These are phyloP conservation scores for Merops nubicus DNA, from an alignment of 2,113 vertebrate species.

Conservation along the genomic window DNA sequence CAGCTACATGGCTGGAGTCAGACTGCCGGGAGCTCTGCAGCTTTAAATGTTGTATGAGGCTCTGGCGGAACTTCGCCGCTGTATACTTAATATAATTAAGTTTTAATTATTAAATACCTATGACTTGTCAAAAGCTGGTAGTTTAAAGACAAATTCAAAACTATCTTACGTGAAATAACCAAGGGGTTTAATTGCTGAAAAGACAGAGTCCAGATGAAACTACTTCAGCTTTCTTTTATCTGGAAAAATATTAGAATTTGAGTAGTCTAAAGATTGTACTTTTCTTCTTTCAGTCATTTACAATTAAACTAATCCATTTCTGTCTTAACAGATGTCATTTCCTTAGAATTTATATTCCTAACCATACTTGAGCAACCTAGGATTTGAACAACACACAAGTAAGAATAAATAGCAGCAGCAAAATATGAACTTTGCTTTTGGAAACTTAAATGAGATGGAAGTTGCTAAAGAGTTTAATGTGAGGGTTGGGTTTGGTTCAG, in stretches of 20 bases:
- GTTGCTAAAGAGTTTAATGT: neutral
- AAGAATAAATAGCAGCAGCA: neutral
- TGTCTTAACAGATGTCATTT: neutral
- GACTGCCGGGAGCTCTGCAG: neutral
- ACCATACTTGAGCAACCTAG: neutral
- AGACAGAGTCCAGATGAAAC: neutral
- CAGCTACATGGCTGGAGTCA: neutral
- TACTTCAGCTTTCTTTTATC: neutral
- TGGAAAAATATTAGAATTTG: neutral
- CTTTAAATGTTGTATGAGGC: neutral
- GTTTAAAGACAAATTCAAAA: neutral
- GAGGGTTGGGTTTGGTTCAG: neutral
- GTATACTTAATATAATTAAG: neutral
- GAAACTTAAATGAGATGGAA: neutral
- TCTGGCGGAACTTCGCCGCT: neutral
- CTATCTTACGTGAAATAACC: neutral
- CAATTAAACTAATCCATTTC: neutral
- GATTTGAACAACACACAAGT: neutral
- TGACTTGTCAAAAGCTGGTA: neutral
- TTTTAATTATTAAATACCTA: neutral
- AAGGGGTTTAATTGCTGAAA: neutral
- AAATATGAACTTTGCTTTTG: neutral
- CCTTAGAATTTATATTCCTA: neutral
- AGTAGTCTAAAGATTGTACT: neutral
- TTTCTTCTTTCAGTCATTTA: neutral